Base-by-base conservation (phyloP, 2,113 vertebrate species). In the Arothron firmamentum region DNA sequence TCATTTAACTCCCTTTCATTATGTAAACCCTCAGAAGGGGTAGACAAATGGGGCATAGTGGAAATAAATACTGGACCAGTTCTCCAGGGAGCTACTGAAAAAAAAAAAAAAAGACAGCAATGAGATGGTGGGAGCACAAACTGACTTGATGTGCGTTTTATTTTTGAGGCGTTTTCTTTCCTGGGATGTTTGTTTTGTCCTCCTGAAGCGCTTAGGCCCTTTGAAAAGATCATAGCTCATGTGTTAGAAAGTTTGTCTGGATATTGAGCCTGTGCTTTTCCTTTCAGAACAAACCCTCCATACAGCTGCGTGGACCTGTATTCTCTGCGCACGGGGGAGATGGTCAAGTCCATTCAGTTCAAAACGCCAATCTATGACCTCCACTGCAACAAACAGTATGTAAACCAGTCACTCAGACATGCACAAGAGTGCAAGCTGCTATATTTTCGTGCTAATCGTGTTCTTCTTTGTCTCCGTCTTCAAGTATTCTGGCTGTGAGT, bases 271-370 rank as follows among this genome's bases (percentile, higher is more conserved):
- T 3, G 8, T 17, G 15, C 45, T 47, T 16, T 5, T 56, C 19
- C 74, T 16, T 89, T 52, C 77, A 97, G 95, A 70, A 94, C 94
- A 16, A 98, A 93, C 78, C 94, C 94, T 1, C 94, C 96, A 0
- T 99, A 96, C 80, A 97, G 95, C 65, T 98, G 94, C 65, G 94
- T 94, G 34, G 97, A 99, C 88, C 90, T 99, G 3, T 95, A 97
- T 74, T 99, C 97, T 51, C 85, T 98, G 59, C 89, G 94, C 49
- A 97, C 94, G 0, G 97, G 96, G 16, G 97, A 99, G 80, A 96
- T 98, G 93, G 96, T 97, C 59, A 99, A 98, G 74, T 98, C 96
- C 3, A 96, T 99, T 79, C 97, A 98, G 83, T 99, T 99, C 89
- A 99, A 98, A 88, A 98, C 97, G 0, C 93, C 96, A 4, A 98